A percentile compares a stretch with the other conserved stretches of the same genome.
Evolutionary conservation across 1,140 invertebrate genomes (phyloP).

Genomic region (Drosophila pandora): DNA sequence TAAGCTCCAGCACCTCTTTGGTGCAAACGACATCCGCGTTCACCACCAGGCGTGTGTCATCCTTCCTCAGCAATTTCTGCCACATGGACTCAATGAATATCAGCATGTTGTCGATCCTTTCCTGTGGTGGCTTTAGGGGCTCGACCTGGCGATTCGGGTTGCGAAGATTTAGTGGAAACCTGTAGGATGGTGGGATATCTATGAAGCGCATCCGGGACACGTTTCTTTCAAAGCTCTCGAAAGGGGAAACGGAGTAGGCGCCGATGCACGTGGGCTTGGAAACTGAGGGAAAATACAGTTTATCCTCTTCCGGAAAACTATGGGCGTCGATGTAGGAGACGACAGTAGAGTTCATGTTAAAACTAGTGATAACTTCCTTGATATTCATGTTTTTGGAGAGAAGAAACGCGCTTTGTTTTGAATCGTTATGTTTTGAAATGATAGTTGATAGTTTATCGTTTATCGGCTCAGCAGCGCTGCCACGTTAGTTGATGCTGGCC

Average conservation of each 20-base stretch:
- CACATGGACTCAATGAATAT: constrained; percentile 16
- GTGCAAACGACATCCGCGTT: constrained; percentile 49
- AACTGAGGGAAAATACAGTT: constrained; percentile 19
- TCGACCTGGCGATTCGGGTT: neutral
- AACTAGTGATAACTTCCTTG: neutral
- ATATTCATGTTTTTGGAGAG: neutral
- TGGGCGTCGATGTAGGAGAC: constrained; percentile 22
- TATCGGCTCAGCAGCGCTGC: constrained; percentile 3
- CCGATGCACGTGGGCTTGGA: constrained; percentile 16
- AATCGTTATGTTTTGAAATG: neutral
- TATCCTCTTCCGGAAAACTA: constrained; percentile 3
- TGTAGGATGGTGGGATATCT: neutral
- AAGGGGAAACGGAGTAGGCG: constrained; percentile 39
- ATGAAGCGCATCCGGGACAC: constrained; percentile 18
- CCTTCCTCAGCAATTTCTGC: neutral
- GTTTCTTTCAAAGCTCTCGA: constrained; percentile 29
- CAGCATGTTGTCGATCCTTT: constrained; percentile 49
- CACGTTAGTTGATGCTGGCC: neutral
- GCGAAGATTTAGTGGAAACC: constrained; percentile 28
- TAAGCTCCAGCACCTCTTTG: constrained; percentile 39
- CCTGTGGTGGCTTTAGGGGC: neutral
- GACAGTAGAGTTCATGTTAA: neutral
- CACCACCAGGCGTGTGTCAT: neutral
- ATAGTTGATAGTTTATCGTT: neutral
- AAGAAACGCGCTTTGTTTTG: neutral